Conservation (phyloP, 2,888 invertebrate species). For the Plagodis dolabraria region DNA sequence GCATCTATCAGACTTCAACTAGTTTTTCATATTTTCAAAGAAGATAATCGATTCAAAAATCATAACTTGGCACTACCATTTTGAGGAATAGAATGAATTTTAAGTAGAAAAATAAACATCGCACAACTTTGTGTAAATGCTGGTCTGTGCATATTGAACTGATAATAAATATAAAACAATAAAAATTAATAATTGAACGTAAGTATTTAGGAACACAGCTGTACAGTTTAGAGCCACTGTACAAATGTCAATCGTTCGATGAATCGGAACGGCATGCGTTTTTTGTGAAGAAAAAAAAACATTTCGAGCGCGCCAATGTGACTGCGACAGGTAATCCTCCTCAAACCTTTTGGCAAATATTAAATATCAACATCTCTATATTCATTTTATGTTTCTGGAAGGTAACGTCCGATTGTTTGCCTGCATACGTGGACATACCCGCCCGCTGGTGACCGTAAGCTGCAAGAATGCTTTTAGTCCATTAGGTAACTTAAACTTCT, state of each 20-base stretch:
- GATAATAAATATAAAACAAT: too few species aligned
- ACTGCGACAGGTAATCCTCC: conserved; percentile 16
- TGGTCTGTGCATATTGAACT: background rate
- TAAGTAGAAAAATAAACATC: background rate
- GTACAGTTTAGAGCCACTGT: conserved; percentile 38
- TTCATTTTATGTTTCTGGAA: background rate
- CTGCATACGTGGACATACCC: too few species aligned
- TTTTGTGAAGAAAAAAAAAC: conserved; percentile 32
- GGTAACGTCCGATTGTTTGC: background rate
- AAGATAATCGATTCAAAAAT: too few species aligned
- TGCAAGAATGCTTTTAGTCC: too few species aligned
- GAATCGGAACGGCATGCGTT: conserved; percentile 56
- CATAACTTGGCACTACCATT: background rate
- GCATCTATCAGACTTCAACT: too few species aligned
- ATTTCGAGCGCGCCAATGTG: conserved; percentile 28
- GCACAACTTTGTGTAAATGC: background rate
- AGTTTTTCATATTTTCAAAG: too few species aligned
- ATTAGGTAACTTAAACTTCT: too few species aligned
- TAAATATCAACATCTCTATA: conserved; percentile 5
- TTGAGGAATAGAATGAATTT: background rate
- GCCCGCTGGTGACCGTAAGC: too few species aligned
- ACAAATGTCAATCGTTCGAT: conserved; percentile 59
- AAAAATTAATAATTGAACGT: too few species aligned
- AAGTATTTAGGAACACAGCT: too few species aligned
- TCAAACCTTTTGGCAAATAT: conserved; percentile 14